phyloP scores from a whole-genome alignment of 2,113 vertebrate species.

The Tychaedon coryphoeus region DNA sequence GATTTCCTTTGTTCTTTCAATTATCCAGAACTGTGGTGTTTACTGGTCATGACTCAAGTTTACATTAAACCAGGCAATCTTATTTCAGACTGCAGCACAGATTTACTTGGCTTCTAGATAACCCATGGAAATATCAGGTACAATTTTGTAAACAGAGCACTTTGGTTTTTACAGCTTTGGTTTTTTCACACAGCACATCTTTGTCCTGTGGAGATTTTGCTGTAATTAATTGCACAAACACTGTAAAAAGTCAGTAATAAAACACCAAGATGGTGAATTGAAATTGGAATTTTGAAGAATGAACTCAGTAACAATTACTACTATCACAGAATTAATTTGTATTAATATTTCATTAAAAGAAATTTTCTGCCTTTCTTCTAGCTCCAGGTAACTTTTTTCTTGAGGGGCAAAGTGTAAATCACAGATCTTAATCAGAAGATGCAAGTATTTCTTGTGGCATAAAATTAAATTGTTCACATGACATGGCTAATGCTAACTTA shows the following conservation, averaged over 20 bases:
- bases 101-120: neutral
- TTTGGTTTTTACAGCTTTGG: neutral
- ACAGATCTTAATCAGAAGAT: conserved; percentile 21
- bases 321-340: conserved; percentile 29
- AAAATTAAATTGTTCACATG: conserved; percentile 8
- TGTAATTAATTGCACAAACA: neutral
- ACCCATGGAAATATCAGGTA: neutral
- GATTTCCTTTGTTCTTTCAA: neutral
- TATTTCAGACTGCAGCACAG: neutral
- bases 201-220: neutral
- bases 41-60: neutral
- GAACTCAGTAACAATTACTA: neutral
- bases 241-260: neutral
- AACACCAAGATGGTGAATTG: neutral
- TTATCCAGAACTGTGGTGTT: neutral
- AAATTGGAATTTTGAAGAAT: conserved; percentile 21
- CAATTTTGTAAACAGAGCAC: neutral
- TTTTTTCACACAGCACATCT: neutral
- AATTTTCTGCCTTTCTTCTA: neutral
- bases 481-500: neutral
- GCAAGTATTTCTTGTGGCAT: conserved; percentile 21
- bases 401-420: neutral
- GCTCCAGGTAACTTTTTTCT: conserved; percentile 32
- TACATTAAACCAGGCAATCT: neutral
- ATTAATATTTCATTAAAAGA: conserved; percentile 47